A percentile compares a stretch with the other conserved stretches of the same genome.
phyloP scores from a whole-genome alignment of 2,888 invertebrate genomes.

The Dryococelus australis region DNA sequence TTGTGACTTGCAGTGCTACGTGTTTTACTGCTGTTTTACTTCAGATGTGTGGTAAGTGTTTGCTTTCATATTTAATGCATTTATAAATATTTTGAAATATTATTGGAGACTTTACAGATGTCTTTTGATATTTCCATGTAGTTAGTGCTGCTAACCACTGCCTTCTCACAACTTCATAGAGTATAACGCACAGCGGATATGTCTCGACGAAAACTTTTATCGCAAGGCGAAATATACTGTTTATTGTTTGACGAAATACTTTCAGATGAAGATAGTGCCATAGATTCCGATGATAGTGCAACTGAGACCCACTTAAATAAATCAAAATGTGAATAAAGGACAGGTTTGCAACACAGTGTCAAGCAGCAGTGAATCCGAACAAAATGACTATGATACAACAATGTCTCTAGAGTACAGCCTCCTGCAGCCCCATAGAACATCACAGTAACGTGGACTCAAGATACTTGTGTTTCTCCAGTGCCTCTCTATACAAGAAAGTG shows the following conservation, averaged over 20 bases:
- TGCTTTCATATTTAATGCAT: no score
- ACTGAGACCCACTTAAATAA: not conserved
- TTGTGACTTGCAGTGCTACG: no score
- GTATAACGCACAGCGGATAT: not conserved
- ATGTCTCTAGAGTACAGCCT: not conserved
- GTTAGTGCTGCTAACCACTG: not conserved
- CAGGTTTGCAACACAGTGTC: not conserved
- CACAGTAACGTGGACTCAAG: not conserved
- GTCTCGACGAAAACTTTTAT: not conserved
- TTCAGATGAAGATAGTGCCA: not conserved
- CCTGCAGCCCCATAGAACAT: not conserved
- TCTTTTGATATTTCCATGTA: not conserved
- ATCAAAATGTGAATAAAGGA: not conserved
- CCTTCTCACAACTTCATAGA: not conserved
- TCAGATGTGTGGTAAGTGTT: no score
- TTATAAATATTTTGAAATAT: no score
- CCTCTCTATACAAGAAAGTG: not conserved
- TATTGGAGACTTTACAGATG: no score
- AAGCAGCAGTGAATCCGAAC: not conserved
- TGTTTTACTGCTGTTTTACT: no score
- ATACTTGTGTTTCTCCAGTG: not conserved
- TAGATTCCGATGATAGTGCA: no score
- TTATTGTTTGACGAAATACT: not conserved
- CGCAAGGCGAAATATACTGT: not conserved
- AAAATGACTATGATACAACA: not conserved